Evolutionary conservation across 2,113 vertebrate species (phyloP).

Genomic region (Philantomba maxwellii): DNA sequence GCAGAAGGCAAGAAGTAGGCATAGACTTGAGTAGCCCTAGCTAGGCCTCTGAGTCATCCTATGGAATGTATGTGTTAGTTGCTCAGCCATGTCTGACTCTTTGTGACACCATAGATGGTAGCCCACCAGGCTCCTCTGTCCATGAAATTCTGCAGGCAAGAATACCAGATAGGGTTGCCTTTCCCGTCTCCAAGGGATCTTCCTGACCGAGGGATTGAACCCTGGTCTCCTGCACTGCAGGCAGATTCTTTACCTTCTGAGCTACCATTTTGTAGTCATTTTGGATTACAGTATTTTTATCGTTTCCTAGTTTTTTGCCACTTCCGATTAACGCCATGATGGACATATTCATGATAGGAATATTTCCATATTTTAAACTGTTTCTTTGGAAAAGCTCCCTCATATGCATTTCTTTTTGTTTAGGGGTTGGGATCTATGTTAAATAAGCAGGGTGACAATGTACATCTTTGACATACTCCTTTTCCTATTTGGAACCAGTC

Average conservation of each 20-base stretch:
- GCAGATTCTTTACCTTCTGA: neutral
- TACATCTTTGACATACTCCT: neutral
- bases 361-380: neutral
- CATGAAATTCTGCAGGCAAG: neutral
- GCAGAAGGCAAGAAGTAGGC: neutral
- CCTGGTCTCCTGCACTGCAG: neutral
- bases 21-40: neutral
- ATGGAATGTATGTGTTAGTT: neutral
- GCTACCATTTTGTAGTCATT: neutral
- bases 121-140: neutral
- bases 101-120: neutral
- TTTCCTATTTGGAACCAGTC: neutral
- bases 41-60: neutral
- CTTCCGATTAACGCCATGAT: neutral
- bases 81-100: neutral
- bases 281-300: neutral
- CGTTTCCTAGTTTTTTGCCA: neutral
- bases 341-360: neutral
- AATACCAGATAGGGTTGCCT: neutral
- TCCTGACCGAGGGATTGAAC: neutral
- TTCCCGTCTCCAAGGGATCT: neutral
- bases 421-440: neutral
- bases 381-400: neutral
- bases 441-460: neutral
- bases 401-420: neutral